Percentiles rank a stretch among this genome's conserved stretches.
phyloP scores from a whole-genome alignment of 1,140 invertebrate genomes.

The Leucophenga varia region DNA sequence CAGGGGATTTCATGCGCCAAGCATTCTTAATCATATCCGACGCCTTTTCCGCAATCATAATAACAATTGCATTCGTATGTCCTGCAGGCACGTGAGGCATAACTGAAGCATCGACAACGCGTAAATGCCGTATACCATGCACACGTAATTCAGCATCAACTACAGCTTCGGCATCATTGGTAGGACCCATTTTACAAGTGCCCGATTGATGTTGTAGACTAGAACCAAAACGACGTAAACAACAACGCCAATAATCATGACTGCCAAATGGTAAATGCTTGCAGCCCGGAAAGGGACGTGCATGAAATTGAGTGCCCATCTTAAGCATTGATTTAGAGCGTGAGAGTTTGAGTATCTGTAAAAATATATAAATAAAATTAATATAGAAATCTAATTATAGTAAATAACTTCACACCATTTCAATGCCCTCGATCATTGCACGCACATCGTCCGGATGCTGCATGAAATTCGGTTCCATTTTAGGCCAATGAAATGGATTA shows the following conservation, averaged over 20 bases:
- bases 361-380: slow-evolving; percentile 7
- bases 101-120: slow-evolving; percentile 75
- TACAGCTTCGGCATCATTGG: slow-evolving; percentile 67
- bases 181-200: slow-evolving; percentile 79
- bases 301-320: slow-evolving; percentile 65
- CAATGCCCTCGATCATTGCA: slow-evolving; percentile 71
- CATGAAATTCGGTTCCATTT: slow-evolving; percentile 79
- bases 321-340: slow-evolving; percentile 64
- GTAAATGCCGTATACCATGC: slow-evolving; percentile 65
- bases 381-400: slow-evolving; percentile 8
- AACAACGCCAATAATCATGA: slow-evolving; percentile 76
- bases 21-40: slow-evolving; percentile 65
- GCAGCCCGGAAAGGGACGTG: slow-evolving; percentile 69
- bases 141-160: slow-evolving; percentile 74
- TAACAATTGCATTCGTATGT: slow-evolving; percentile 64
- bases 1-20: slow-evolving; percentile 52
- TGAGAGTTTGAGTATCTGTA: slow-evolving; percentile 63
- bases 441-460: slow-evolving; percentile 66
- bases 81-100: slow-evolving; percentile 66
- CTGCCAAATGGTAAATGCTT: slow-evolving; percentile 62
- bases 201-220: slow-evolving; percentile 76
- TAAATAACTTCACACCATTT: too few species aligned
- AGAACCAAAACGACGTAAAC: slow-evolving; percentile 65
- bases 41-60: slow-evolving; percentile 68
- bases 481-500: slow-evolving; percentile 73